phyloP scores from a whole-genome alignment of 2,113 vertebrate genomes.

The Telmatochromis sp. region DNA sequence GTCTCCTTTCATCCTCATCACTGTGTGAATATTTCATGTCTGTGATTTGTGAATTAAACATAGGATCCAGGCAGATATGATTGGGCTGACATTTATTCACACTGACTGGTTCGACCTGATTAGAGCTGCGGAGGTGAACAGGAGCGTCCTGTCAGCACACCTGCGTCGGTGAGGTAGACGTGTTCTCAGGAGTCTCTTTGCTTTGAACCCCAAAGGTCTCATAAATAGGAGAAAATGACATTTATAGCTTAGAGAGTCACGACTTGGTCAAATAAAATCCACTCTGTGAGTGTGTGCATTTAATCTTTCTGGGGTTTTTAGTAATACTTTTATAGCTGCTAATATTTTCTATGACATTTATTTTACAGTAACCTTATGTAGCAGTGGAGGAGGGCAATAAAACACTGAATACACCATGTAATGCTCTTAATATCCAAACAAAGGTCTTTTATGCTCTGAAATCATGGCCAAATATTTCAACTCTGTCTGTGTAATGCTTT shows the following conservation, averaged over 20 bases:
- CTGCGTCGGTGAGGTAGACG: neutral
- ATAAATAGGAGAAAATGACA: neutral
- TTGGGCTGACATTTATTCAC: conserved; percentile 35
- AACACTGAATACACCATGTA: neutral
- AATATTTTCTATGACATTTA: conserved; percentile 8
- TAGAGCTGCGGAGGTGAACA: neutral
- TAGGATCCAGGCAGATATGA: conserved; percentile 32
- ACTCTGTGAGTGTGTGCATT: neutral
- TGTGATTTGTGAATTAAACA: conserved; percentile 66
- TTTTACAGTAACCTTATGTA: neutral
- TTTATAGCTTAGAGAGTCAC: neutral
- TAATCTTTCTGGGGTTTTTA: neutral
- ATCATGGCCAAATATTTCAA: neutral
- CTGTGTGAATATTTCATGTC: conserved; percentile 62
- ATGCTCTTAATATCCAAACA: neutral
- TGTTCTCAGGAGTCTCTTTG: neutral
- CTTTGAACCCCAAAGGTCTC: neutral
- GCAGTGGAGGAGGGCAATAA: neutral
- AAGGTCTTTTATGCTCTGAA: neutral
- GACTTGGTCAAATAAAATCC: conserved; percentile 8
- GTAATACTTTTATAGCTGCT: neutral
- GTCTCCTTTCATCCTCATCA: neutral
- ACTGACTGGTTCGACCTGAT: conserved; percentile 23
- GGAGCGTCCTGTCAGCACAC: neutral
- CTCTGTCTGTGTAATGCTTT: neutral